Conservation (phyloP, 2,888 invertebrate genomes). For the Pammene fasciana region DNA sequence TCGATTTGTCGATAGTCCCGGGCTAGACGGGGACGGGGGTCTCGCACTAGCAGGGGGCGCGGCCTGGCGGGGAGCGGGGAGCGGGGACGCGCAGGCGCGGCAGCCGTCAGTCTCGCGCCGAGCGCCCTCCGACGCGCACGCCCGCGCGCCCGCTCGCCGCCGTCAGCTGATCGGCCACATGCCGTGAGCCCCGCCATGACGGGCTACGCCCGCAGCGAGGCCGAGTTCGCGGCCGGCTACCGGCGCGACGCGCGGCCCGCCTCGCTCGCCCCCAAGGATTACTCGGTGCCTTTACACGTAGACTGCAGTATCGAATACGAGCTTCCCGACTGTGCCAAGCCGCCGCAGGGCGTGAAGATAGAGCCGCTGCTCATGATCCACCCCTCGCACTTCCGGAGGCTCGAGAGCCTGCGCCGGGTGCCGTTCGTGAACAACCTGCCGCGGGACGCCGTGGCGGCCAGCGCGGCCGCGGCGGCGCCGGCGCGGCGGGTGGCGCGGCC, state of each 20-base stretch:
- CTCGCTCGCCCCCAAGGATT: slow-evolving; percentile 88
- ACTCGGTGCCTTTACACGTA: slow-evolving; percentile 93
- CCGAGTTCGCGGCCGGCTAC: slow-evolving; percentile 79
- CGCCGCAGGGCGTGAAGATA: slow-evolving; percentile 91
- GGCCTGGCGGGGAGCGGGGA: too few relatives aligned
- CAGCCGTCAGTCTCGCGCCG: slow-evolving; percentile 67
- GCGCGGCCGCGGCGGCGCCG: slow-evolving; percentile 60
- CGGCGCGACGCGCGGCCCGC: slow-evolving; percentile 76
- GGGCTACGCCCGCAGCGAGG: slow-evolving; percentile 80
- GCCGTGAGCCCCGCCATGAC: slow-evolving; percentile 80
- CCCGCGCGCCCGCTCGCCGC: slow-evolving; percentile 61
- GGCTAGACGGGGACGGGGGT: slow-evolving; percentile 44
- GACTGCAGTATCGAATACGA: slow-evolving; percentile 96
- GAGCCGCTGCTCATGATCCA: slow-evolving; percentile 95
- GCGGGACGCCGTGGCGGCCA: slow-evolving; percentile 56
- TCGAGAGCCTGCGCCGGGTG: slow-evolving; percentile 91
- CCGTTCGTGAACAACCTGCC: slow-evolving; percentile 93
- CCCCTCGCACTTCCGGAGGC: slow-evolving; percentile 94
- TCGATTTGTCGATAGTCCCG: slow-evolving; percentile 38
- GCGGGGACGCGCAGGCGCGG: slow-evolving; percentile 53
- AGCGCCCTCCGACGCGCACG: slow-evolving; percentile 66
- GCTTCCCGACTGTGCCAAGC: slow-evolving; percentile 94
- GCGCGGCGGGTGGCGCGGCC: slow-evolving; percentile 52
- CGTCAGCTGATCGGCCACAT: slow-evolving; percentile 80
- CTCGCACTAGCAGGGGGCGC: slow-evolving; percentile 49